Percentiles rank a stretch among this genome's conserved stretches.
Evolutionary conservation across 2,797 vertebrate species (phyloP).

Genomic region (Aulostomus chinensis): DNA sequence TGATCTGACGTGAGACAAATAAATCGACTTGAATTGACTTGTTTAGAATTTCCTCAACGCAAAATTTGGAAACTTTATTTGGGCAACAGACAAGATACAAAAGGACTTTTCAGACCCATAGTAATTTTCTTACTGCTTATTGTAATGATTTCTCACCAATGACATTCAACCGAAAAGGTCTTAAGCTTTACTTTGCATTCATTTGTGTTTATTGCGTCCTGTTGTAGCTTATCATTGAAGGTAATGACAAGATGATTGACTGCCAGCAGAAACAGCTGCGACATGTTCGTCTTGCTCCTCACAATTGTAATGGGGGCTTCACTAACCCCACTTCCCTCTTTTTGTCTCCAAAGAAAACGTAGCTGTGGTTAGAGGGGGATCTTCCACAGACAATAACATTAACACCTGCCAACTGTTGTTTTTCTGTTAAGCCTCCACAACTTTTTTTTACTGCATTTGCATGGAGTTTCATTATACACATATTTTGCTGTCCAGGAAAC

Average conservation of each 20-base stretch:
- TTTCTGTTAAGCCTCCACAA: conserved; percentile 34
- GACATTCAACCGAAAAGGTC: background rate
- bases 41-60: too few relatives aligned
- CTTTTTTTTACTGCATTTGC: conserved; percentile 39
- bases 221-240: conserved; percentile 7
- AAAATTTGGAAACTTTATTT: too few relatives aligned
- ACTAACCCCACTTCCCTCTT: conserved; percentile 46
- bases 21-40: too few relatives aligned
- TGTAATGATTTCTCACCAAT: background rate
- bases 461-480: conserved; percentile 35
- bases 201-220: conserved; percentile 11
- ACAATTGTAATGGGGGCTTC: conserved; percentile 35
- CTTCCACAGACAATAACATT: conserved; percentile 62
- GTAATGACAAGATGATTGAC: conserved; percentile 5
- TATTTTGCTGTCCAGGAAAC: conserved; percentile 17
- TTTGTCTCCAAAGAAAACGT: conserved; percentile 60
- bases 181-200: conserved; percentile 13
- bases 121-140: background rate
- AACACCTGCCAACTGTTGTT: conserved; percentile 72
- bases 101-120: too few relatives aligned
- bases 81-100: too few relatives aligned
- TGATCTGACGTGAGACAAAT: too few relatives aligned
- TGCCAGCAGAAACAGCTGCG: conserved; percentile 38
- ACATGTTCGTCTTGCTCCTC: conserved; percentile 21
- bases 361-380: conserved; percentile 66